Evolutionary conservation across 2,888 invertebrate genomes (phyloP).

Genomic region (Nymphalis polychloros): DNA sequence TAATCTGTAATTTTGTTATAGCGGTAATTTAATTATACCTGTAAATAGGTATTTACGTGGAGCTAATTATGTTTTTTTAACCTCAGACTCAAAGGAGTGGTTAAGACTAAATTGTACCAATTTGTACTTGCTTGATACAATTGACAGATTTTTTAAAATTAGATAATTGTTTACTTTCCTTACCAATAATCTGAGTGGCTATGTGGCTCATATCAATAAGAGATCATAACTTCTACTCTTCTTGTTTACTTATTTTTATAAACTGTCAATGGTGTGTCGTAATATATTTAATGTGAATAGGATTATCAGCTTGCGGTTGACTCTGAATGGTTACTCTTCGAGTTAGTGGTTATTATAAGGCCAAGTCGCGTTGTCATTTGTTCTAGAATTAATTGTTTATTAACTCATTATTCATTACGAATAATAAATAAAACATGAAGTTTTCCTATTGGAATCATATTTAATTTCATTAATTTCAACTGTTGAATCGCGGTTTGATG

Average conservation of each 20-base stretch:
- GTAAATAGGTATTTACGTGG: background rate
- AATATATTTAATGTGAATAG: background rate
- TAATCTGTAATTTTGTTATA: background rate
- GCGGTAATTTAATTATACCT: background rate
- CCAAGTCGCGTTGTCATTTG: background rate
- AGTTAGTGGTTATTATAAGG: conserved; percentile 2
- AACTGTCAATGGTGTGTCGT: background rate
- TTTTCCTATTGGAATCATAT: too few relatives aligned
- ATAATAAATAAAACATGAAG: too few relatives aligned
- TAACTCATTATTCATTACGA: background rate
- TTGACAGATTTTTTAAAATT: background rate
- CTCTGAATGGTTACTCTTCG: background rate
- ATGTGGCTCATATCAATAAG: too few relatives aligned
- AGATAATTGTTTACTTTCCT: too few relatives aligned
- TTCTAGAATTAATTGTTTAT: background rate
- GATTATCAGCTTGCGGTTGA: background rate
- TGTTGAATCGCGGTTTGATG: too few relatives aligned
- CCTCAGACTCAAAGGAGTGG: background rate
- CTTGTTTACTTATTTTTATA: background rate
- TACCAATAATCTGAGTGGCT: too few relatives aligned
- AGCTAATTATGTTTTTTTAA: background rate
- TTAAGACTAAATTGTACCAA: background rate
- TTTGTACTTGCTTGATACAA: background rate
- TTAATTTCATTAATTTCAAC: too few relatives aligned
- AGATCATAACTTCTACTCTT: background rate